phyloP scores from a whole-genome alignment of 2,797 vertebrate species.

The Botia kubotai region DNA sequence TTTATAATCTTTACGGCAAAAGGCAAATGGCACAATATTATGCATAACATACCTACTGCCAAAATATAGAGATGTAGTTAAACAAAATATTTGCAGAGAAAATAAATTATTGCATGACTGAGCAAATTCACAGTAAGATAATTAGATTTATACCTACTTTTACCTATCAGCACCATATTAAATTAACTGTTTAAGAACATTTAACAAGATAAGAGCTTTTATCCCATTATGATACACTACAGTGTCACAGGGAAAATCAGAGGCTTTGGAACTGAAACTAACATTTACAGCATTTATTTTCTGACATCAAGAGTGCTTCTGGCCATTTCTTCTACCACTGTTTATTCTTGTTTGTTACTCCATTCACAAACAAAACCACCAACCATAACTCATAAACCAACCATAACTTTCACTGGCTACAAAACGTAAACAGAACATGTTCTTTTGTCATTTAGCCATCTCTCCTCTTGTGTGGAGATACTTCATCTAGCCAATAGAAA shows the following conservation, averaged over 20 bases:
- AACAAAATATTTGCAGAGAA: constrained; percentile 5
- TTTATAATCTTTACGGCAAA: background rate
- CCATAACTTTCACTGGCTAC: constrained; percentile 27
- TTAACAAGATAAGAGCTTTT: background rate
- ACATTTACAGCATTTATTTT: constrained; percentile 51
- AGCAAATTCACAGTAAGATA: constrained; percentile 26
- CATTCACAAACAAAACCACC: constrained; percentile 48
- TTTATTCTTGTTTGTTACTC: constrained; percentile 20
- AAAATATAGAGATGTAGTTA: background rate
- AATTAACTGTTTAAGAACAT: constrained; percentile 21
- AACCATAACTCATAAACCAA: constrained; percentile 12
- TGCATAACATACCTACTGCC: background rate
- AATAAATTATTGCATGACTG: constrained; percentile 25
- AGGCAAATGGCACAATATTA: background rate
- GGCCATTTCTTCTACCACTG: constrained; percentile 12
- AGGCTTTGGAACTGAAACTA: constrained; percentile 33
- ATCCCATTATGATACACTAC: constrained; percentile 37
- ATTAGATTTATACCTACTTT: constrained; percentile 4
- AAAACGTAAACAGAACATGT: constrained; percentile 21
- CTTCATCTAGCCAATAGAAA: constrained; percentile 11
- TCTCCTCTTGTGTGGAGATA: constrained; percentile 12
- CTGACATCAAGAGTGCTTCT: constrained; percentile 15
- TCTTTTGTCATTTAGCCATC: constrained; percentile 13
- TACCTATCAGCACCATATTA: constrained; percentile 36
- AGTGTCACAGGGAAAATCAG: constrained; percentile 38